phyloP scores from a whole-genome alignment of 1,140 invertebrate species.

The Drosophila paulistorum region DNA sequence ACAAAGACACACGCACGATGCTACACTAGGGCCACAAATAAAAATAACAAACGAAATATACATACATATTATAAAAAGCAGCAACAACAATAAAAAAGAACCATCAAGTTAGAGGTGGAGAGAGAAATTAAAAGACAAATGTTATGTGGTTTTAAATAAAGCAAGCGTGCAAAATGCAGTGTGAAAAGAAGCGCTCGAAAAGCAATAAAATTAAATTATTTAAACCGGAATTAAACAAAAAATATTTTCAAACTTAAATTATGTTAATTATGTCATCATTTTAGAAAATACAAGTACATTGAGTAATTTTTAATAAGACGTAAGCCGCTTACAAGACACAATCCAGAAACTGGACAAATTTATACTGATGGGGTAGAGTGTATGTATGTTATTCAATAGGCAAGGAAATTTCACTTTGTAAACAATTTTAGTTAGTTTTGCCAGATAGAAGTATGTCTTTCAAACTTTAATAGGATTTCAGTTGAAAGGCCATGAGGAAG shows the following conservation, averaged over 20 bases:
- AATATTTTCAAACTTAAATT: too few relatives aligned
- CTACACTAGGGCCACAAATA: slow-evolving; percentile 8
- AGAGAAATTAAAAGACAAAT: slow-evolving; percentile 2
- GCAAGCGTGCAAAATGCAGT: not conserved
- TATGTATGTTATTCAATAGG: not conserved
- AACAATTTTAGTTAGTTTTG: not conserved
- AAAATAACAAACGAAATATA: slow-evolving; percentile 22
- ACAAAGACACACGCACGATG: slow-evolving; percentile 12
- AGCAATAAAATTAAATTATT: not conserved
- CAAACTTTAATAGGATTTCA: not conserved
- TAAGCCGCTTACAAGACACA: too few relatives aligned
- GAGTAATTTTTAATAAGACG: too few relatives aligned
- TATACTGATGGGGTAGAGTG: not conserved
- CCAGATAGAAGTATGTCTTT: not conserved
- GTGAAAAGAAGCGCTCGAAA: not conserved
- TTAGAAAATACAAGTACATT: too few relatives aligned
- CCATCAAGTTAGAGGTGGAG: not conserved
- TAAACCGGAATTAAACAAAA: too few relatives aligned
- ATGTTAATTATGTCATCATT: too few relatives aligned
- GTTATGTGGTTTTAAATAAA: not conserved
- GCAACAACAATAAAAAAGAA: not conserved
- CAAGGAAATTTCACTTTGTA: not conserved
- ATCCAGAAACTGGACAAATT: too few relatives aligned
- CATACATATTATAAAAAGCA: not conserved
- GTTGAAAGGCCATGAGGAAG: not conserved